Conservation (phyloP, 1,140 invertebrate genomes). For the Tetramorium parvispinum region DNA sequence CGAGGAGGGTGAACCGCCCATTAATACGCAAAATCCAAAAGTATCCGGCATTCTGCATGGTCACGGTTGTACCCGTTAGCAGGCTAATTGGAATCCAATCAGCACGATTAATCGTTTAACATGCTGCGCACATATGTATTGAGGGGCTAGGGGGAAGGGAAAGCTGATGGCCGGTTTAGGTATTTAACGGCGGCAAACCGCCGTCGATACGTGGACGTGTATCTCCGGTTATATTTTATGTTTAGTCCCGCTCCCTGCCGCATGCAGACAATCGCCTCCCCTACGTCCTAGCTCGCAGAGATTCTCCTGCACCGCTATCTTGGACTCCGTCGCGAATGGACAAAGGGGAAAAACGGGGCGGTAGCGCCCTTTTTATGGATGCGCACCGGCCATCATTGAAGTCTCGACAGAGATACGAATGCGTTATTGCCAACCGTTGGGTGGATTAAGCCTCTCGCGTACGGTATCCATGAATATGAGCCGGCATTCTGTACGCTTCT, state of each 20-base stretch:
- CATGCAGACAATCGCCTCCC: slow-evolving; percentile 71
- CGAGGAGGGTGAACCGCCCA: not conserved
- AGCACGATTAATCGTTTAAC: slow-evolving; percentile 82
- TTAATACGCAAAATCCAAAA: slow-evolving; percentile 52
- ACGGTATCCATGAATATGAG: not conserved
- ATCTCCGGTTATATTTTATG: slow-evolving; percentile 80
- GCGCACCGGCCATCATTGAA: not conserved
- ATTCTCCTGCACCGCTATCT: slow-evolving; percentile 42
- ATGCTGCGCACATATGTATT: slow-evolving; percentile 67
- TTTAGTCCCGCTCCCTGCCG: slow-evolving; percentile 75
- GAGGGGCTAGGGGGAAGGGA: slow-evolving; percentile 8
- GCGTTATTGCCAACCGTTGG: slow-evolving; percentile 24
- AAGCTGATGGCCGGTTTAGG: slow-evolving; percentile 77
- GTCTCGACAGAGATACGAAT: slow-evolving; percentile 14
- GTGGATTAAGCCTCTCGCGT: slow-evolving; percentile 24
- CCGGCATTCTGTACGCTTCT: not conserved
- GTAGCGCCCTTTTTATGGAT: slow-evolving; percentile 9
- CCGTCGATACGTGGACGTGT: slow-evolving; percentile 78
- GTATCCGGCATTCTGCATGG: slow-evolving; percentile 52
- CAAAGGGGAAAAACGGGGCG: slow-evolving; percentile 16
- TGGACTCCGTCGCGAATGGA: slow-evolving; percentile 33
- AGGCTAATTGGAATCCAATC: slow-evolving; percentile 84
- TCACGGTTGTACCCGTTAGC: slow-evolving; percentile 75
- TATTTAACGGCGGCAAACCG: slow-evolving; percentile 79
- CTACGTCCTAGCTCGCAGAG: slow-evolving; percentile 24